Base-by-base conservation (phyloP, 2,113 vertebrate species). In the Pseudolaguvia tuberculata region DNA sequence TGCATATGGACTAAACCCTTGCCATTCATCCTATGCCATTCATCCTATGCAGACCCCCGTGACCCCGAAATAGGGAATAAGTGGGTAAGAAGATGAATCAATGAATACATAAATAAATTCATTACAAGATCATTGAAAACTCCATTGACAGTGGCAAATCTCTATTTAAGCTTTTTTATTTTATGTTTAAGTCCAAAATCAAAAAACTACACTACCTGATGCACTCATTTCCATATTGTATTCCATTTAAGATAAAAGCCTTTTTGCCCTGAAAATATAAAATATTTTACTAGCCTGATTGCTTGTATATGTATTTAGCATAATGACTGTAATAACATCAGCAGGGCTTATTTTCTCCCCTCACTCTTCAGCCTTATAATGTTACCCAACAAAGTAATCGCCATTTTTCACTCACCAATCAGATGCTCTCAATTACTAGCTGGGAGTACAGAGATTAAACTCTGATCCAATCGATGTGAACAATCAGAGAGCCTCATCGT, bases 381-480 rank as follows among this genome's bases (percentile, higher is more conserved):
- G 29, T 20, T 23, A 47, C 20, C 20, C 9, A 17, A 21, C 27
- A 55, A 21, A 42, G 21, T 65, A 81, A 65, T 73, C 51, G 62
- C 21, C 27, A 57, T 29, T 31, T 48, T 77, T 27, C 3, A 21
- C 42, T 25, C 69, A 61, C 47, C 62, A 76, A 35, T 72, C 72
- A 67, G 18, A 71, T 14, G 31, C 57, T 25, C 47, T 68, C 56
- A 59, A 63, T 75, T 67, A 61, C 66, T 51, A 72, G 23, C 29
- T 63, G 65, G n/a, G 17, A 23, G 23, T 17, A 31, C 50, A 75
- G 42, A 25, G 51, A 53, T 70, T 73, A 77, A 58, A 61, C 47
- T 56, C 31, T 69, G 55, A 72, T 42, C 45, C 78, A 82, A 62
- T 77, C 48, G 42, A 58, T 70, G 15, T 12, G 5, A 45, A 58